phyloP scores from a whole-genome alignment of 2,113 vertebrate species.

The Scophthalmus maximus region DNA sequence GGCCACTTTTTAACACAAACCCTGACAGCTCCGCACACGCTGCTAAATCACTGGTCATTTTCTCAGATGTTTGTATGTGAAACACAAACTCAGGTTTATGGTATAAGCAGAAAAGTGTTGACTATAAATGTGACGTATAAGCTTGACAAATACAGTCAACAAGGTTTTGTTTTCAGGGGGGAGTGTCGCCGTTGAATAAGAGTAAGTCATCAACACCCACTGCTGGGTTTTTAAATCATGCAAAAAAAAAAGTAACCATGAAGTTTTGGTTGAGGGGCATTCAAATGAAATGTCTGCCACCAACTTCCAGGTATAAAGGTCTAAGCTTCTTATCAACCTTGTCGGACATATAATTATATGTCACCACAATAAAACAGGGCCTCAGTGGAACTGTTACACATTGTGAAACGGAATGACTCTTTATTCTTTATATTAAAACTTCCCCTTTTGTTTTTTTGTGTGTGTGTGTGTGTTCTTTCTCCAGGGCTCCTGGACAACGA shows the following conservation, averaged over 20 bases:
- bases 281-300: neutral
- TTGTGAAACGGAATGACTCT: neutral
- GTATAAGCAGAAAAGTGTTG: slow-evolving; percentile 20
- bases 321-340: neutral
- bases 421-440: neutral
- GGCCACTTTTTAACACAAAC: neutral
- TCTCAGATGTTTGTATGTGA: slow-evolving; percentile 41
- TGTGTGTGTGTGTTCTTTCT: slow-evolving; percentile 1
- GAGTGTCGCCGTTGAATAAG: neutral
- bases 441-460: neutral
- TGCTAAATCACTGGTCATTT: accelerated
- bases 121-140: neutral
- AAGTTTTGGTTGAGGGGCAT: neutral
- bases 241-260: no score
- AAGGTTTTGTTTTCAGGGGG: slow-evolving; percentile 12
- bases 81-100: slow-evolving; percentile 40
- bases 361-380: neutral
- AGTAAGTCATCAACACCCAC: neutral
- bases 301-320: no score
- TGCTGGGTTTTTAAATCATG: no score
- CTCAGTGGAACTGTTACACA: neutral
- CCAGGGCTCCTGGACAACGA: slow-evolving; percentile 90
- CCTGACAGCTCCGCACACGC: neutral
- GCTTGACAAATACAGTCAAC: neutral
- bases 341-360: neutral